Percentiles rank a stretch among this genome's conserved stretches.
Evolutionary conservation across 2,113 vertebrate species (phyloP).

Genomic region (Ciconia stormi): DNA sequence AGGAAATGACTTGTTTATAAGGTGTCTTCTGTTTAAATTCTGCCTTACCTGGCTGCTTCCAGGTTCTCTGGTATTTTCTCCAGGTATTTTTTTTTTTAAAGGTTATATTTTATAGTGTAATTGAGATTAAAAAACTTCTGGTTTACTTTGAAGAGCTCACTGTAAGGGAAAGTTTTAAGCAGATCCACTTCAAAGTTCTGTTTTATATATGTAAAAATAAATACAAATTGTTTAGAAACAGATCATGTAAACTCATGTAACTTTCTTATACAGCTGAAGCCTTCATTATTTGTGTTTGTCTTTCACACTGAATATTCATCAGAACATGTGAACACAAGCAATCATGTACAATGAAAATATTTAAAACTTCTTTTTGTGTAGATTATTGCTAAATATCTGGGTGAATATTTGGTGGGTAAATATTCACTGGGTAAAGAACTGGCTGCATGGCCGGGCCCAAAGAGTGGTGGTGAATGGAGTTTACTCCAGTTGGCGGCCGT

Average conservation of each 20-base stretch:
- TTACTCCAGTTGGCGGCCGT: too few species aligned
- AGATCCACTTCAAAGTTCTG: neutral
- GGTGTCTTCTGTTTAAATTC: neutral
- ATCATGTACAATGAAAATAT: neutral
- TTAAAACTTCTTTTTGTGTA: neutral
- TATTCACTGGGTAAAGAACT: too few species aligned
- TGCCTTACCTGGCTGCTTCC: neutral
- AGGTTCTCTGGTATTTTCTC: too few species aligned
- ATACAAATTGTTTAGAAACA: neutral
- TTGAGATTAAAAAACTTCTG: neutral
- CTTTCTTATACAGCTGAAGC: neutral
- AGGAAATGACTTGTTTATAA: neutral
- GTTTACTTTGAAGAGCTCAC: neutral
- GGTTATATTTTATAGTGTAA: neutral
- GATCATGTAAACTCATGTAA: neutral
- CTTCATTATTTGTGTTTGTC: neutral
- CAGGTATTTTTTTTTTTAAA: too few species aligned
- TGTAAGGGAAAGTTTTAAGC: neutral
- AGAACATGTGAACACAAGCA: neutral
- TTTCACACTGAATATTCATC: neutral
- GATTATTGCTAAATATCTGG: neutral
- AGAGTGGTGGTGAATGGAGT: too few species aligned
- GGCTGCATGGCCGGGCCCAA: too few species aligned
- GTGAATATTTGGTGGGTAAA: too few species aligned
- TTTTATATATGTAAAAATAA: neutral